These are phyloP conservation scores for Leptura quadrifasciata DNA, from an alignment of 2,888 invertebrate species.

Conservation along the genomic window DNA sequence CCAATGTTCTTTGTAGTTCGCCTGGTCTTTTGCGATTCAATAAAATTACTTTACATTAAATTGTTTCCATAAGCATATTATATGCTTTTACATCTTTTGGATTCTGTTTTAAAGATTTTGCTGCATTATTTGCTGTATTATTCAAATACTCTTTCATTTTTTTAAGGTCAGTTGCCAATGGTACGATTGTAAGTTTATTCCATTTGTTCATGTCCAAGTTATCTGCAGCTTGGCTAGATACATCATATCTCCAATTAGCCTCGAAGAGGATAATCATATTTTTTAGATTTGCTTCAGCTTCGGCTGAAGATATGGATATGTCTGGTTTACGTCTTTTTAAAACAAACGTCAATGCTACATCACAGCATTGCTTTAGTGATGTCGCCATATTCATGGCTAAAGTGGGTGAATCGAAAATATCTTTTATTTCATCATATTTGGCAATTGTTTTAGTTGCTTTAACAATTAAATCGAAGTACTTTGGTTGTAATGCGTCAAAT, in stretches of 20 bases:
- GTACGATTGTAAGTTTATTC: conserved; percentile 50
- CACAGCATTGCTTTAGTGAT: conserved; percentile 57
- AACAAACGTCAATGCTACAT: conserved; percentile 49
- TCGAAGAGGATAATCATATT: conserved; percentile 48
- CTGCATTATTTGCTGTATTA: no score
- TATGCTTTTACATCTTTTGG: conserved; percentile 37
- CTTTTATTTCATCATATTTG: conserved; percentile 54
- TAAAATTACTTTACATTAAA: conserved; percentile 54
- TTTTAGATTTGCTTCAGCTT: conserved; percentile 45
- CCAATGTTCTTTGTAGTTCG: conserved; percentile 51
- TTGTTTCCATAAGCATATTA: conserved; percentile 45
- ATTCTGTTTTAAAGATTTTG: conserved; percentile 35
- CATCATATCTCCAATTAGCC: conserved; percentile 41
- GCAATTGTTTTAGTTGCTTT: conserved; percentile 44
- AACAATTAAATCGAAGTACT: conserved; percentile 41
- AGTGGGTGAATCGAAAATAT: conserved; percentile 49
- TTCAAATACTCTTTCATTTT: conserved; percentile 23
- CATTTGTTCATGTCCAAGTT: conserved; percentile 50
- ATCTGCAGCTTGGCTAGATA: conserved; percentile 43
- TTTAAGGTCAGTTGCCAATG: conserved; percentile 40
- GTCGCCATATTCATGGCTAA: conserved; percentile 37
- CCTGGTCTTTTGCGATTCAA: conserved; percentile 56
- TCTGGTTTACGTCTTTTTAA: conserved; percentile 15
- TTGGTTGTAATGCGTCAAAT: conserved; percentile 47
- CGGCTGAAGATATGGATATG: conserved; percentile 12